These are phyloP conservation scores for Hiodon alosoides DNA, from an alignment of 2,113 vertebrate species.

Conservation along the genomic window DNA sequence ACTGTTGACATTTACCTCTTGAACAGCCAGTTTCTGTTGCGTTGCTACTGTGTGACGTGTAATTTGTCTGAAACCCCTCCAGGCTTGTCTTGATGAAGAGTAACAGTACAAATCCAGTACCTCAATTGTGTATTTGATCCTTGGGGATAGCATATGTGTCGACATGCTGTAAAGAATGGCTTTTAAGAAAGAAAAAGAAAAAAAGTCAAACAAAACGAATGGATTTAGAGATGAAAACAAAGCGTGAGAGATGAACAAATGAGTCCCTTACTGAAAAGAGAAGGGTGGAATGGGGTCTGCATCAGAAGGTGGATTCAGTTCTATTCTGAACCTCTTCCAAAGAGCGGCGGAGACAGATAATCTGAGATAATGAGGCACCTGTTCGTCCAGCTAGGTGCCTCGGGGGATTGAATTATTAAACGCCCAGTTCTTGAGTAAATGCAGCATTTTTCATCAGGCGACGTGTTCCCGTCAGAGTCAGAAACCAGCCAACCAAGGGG, in stretches of 20 bases:
- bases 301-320: background rate
- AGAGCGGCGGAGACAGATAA: too few relatives aligned
- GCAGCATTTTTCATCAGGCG: too few relatives aligned
- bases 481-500: too few relatives aligned
- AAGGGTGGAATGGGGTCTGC: background rate
- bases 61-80: background rate
- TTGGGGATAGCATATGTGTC: background rate
- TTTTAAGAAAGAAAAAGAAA: background rate
- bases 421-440: too few relatives aligned
- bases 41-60: background rate
- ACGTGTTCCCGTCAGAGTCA: too few relatives aligned
- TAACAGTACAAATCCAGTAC: background rate
- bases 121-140: background rate
- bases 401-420: too few relatives aligned
- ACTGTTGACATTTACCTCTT: background rate
- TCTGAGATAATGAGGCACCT: background rate
- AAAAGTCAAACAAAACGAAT: background rate
- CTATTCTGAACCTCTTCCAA: background rate
- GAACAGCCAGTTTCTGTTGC: background rate
- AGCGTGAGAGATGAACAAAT: too few relatives aligned
- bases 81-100: background rate
- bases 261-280: too few relatives aligned
- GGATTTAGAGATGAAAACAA: too few relatives aligned
- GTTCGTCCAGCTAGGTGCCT: background rate
- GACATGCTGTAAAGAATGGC: background rate